Evolutionary conservation across 1,140 invertebrate species (phyloP), one percentile per base, ranked within the genome.

Genomic region (Stegodyphus mimosarum): DNA sequence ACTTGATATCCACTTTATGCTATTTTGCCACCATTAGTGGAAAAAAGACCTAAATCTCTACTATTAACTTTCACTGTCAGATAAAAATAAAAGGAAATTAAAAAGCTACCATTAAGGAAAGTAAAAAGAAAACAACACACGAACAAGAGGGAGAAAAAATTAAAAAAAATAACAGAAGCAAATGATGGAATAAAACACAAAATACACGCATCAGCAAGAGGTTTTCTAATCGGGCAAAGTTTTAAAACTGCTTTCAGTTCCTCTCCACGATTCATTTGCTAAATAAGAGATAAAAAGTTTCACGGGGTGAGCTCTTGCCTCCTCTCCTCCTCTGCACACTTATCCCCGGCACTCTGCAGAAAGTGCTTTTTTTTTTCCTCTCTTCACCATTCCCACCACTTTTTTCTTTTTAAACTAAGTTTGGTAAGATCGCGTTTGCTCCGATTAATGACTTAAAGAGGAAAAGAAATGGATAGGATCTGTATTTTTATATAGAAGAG

Each of bases 211-310:
- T 78, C 76, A 67, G 78, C 69, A 63, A 48, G 78, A 80, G 78
- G 78, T 71, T 80, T 80, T 71, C 78, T 80, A 80, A 80, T 80
- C 78, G 76, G n/a, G 17, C 55, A 72, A 71, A 80, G 78, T 80
- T 80, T 80, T 72, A 71, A 80, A 80, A 80, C 67, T 80, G 78
- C 53, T 80, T 53, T 52, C 50, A 69, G 51, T 78, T 78, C 63
- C 51, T 70, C 78, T 51, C 67, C 78, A 80, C 78, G 78, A 80
- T 80, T 80, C 78, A 80, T 80, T 80, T 80, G 67, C 78, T 51
- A 72, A 71, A 80, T 71, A 80, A 72, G 78, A 72, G 78, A 72
- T 78, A 78, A 78, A 78, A 78, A 78, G 64, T 78, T 78, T 51
- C 64, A 49, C 63, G 76, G 74, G 50, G 63, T 33, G 76, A 78